phyloP scores from a whole-genome alignment of 37 sponge, comb jelly and placozoan genomes.

The Chondrilla cf. caribensis region DNA sequence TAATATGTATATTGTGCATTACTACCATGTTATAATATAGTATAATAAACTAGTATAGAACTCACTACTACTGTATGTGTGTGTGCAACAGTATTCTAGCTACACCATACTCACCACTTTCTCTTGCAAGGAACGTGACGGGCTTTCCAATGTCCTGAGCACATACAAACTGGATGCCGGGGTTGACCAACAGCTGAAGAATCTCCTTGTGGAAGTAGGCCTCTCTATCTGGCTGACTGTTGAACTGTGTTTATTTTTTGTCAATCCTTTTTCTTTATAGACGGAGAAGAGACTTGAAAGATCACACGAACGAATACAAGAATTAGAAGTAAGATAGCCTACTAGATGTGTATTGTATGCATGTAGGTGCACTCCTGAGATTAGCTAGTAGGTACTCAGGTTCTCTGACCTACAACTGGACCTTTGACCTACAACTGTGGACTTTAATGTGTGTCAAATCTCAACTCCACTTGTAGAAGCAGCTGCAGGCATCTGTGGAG shows the following conservation, averaged over 20 bases:
- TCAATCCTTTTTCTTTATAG: background rate
- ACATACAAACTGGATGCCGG: slow-evolving; percentile 63
- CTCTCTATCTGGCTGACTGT: background rate
- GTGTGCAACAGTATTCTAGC: background rate
- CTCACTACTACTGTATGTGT: too few relatives aligned
- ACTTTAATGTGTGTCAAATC: too few relatives aligned
- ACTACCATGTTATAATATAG: too few relatives aligned
- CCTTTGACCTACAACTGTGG: too few relatives aligned
- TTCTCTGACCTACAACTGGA: too few relatives aligned
- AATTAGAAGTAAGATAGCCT: slow-evolving; percentile 7
- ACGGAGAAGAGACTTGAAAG: background rate
- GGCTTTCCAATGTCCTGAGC: slow-evolving; percentile 72
- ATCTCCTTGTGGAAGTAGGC: slow-evolving; percentile 49
- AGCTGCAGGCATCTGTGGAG: too few relatives aligned
- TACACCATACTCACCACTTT: background rate
- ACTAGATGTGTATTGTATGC: too few relatives aligned
- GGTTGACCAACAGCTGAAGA: slow-evolving; percentile 51
- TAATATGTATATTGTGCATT: too few relatives aligned
- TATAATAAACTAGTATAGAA: too few relatives aligned
- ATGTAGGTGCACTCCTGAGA: too few relatives aligned
- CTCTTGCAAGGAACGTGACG: slow-evolving; percentile 58
- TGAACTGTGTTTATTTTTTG: background rate
- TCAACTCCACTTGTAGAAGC: too few relatives aligned
- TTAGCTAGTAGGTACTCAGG: too few relatives aligned
- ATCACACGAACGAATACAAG: slow-evolving; percentile 5